These are phyloP conservation scores for Drosophila stalkeri DNA, from an alignment of 2,888 invertebrate species.

Conservation along the genomic window DNA sequence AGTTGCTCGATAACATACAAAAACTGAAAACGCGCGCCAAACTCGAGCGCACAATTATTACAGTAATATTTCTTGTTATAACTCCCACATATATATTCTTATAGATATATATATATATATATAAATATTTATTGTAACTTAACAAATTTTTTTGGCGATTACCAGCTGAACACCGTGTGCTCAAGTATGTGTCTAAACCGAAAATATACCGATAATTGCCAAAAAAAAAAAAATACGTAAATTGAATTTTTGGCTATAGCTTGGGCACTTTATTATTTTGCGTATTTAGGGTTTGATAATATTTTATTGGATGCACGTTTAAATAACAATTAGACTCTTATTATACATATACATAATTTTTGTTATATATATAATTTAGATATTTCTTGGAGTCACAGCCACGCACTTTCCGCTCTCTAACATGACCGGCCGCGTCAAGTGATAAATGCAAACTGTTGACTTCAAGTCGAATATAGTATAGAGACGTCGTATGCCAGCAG, in stretches of 20 bases:
- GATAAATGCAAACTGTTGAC: conserved; percentile 24
- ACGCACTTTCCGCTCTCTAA: not conserved
- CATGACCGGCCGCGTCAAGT: conserved; percentile 21
- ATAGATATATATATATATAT: not conserved
- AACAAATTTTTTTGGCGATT: conserved; percentile 7
- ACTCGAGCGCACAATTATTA: not conserved
- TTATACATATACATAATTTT: not conserved
- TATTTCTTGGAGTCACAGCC: not conserved
- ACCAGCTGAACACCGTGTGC: conserved; percentile 14
- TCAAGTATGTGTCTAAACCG: conserved; percentile 29
- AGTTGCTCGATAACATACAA: no score
- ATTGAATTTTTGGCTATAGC: not conserved
- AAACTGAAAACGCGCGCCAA: not conserved
- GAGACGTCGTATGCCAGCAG: not conserved
- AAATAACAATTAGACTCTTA: not conserved
- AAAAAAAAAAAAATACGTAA: not conserved
- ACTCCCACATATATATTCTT: not conserved
- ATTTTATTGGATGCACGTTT: not conserved
- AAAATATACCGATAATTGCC: conserved; percentile 3
- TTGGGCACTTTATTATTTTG: not conserved
- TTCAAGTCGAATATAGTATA: not conserved
- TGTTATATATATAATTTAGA: not conserved
- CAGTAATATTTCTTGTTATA: not conserved
- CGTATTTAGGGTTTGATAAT: conserved; percentile 1
- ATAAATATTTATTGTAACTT: not conserved